These are phyloP conservation scores for Uloborus plumipes DNA, from an alignment of 2,888 invertebrate species.

Conservation along the genomic window DNA sequence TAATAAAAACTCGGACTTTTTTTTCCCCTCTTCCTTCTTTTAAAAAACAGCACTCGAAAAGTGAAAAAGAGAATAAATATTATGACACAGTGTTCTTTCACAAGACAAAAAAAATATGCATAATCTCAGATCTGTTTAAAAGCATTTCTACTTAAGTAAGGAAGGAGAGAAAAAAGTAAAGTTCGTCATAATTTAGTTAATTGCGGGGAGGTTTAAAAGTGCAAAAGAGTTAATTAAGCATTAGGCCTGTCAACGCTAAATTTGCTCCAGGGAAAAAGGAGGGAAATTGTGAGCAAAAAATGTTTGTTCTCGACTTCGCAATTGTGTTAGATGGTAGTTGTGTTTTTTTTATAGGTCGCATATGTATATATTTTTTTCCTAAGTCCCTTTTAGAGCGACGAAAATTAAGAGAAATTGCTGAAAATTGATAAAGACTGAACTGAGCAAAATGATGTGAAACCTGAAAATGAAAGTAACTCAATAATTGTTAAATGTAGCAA, in stretches of 20 bases:
- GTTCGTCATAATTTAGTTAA: conserved; percentile 52
- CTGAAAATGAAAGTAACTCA: too few species aligned
- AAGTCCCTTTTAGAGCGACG: too few species aligned
- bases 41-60: not conserved
- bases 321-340: conserved; percentile 12
- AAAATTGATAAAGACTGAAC: too few species aligned
- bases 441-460: too few species aligned
- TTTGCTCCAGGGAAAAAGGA: conserved; percentile 30
- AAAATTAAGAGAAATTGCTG: too few species aligned
- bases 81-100: conserved; percentile 22
- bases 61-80: conserved; percentile 20
- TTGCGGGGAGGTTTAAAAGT: conserved; percentile 31
- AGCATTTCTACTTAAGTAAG: conserved; percentile 19
- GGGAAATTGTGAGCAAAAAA: conserved; percentile 7
- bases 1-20: conserved; percentile 24
- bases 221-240: conserved; percentile 54
- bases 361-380: too few species aligned
- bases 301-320: conserved; percentile 3
- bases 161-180: conserved; percentile 19
- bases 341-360: not conserved
- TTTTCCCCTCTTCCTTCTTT: not conserved
- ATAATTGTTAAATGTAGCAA: too few species aligned
- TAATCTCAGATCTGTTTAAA: conserved; percentile 29
- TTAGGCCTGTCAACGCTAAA: conserved; percentile 46
- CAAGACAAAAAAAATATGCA: not conserved